Evolutionary conservation across 2,888 invertebrate genomes (phyloP).

Genomic region (Heteropelma amictum): DNA sequence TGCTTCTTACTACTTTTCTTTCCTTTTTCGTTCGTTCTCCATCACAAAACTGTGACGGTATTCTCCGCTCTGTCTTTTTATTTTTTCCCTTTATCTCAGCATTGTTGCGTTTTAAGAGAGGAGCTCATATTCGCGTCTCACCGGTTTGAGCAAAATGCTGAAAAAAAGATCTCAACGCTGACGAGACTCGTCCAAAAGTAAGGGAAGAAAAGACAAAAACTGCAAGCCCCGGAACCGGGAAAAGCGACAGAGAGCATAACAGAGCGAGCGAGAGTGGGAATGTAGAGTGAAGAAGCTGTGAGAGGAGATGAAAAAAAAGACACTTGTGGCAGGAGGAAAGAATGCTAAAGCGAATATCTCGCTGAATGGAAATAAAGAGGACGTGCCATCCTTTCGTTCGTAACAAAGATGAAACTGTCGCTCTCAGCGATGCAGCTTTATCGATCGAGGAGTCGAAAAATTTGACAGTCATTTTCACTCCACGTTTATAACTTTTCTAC

Average conservation of each 20-base stretch:
- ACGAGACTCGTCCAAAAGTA: conserved; percentile 8
- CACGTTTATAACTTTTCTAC: neutral
- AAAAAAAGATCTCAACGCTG: conserved; percentile 23
- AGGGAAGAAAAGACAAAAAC: conserved; percentile 28
- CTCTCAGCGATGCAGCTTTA: neutral
- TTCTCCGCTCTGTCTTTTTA: neutral
- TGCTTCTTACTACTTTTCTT: conserved; percentile 13
- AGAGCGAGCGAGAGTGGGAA: too few species aligned
- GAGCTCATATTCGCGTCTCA: too few species aligned
- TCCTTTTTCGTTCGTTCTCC: neutral
- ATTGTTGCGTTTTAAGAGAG: neutral
- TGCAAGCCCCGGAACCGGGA: neutral
- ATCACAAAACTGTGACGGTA: neutral
- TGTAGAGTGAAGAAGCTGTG: conserved; percentile 7
- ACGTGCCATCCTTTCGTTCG: neutral
- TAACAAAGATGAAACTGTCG: conserved; percentile 16
- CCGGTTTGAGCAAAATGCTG: too few species aligned
- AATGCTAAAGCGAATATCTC: conserved; percentile 7
- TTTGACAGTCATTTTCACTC: conserved; percentile 31
- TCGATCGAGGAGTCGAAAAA: conserved; percentile 35
- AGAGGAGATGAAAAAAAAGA: conserved; percentile 21
- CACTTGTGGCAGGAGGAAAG: neutral
- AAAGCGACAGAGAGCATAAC: neutral
- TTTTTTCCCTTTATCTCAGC: neutral
- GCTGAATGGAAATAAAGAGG: conserved; percentile 1